Percentiles rank a stretch among this genome's conserved stretches.
Evolutionary conservation across 64 coral and sea anemone species (phyloP).

Genomic region (Montipora cactus): DNA sequence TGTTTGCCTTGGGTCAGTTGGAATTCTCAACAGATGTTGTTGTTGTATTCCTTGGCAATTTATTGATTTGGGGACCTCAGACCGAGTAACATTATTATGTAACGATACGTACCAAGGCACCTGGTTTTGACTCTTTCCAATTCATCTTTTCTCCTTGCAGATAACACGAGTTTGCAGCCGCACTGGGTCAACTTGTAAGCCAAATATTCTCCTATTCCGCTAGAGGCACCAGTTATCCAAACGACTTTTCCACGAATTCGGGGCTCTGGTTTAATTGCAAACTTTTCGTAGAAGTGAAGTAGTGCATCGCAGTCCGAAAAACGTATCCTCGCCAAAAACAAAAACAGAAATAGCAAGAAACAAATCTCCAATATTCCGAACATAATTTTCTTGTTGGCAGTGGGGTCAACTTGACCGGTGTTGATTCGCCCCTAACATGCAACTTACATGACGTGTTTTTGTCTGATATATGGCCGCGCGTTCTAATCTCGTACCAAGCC

Average conservation of each 20-base stretch:
- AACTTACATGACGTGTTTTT: too few species aligned
- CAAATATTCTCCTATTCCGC: constrained; percentile 80
- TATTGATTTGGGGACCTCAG: not conserved
- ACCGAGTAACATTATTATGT: not conserved
- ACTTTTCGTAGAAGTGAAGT: constrained; percentile 66
- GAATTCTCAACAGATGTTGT: too few species aligned
- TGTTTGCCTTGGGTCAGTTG: too few species aligned
- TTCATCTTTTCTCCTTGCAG: constrained; percentile 76
- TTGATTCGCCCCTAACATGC: too few species aligned
- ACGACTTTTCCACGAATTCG: constrained; percentile 62
- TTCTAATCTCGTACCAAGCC: too few species aligned
- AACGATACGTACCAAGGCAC: constrained; percentile 64
- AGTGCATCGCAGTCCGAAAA: constrained; percentile 72
- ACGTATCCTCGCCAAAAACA: constrained; percentile 43
- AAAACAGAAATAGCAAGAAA: not conserved
- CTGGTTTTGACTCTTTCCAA: constrained; percentile 67
- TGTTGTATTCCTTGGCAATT: too few species aligned
- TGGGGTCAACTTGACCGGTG: too few species aligned
- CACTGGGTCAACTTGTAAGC: constrained; percentile 74
- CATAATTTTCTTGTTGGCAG: not conserved
- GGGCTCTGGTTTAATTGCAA: constrained; percentile 54
- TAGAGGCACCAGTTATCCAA: constrained; percentile 89
- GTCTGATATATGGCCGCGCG: too few species aligned
- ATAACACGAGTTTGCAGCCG: constrained; percentile 78
- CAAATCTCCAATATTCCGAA: not conserved